A percentile compares a stretch with the other conserved stretches of the same genome.
Evolutionary conservation across 2,113 vertebrate genomes (phyloP).

Genomic region (Struthidea cinerea): DNA sequence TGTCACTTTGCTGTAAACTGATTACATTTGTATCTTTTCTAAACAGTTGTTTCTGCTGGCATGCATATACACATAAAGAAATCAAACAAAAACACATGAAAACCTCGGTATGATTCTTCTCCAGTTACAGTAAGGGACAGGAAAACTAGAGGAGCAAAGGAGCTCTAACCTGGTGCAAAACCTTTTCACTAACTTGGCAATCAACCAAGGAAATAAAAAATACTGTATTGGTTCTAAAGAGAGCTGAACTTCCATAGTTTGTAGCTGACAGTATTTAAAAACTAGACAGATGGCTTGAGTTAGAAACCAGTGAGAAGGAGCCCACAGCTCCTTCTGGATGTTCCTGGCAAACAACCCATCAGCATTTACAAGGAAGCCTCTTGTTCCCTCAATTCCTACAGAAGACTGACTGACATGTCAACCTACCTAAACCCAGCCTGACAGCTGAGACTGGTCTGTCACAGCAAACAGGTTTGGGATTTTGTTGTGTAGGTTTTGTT

Average conservation of each 20-base stretch:
- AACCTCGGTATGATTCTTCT: conserved; percentile 69
- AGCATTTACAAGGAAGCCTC: conserved; percentile 38
- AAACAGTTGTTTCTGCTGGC: neutral
- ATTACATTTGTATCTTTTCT: neutral
- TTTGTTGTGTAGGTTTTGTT: neutral
- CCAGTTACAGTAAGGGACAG: conserved; percentile 71
- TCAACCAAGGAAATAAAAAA: conserved; percentile 35
- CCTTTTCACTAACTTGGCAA: conserved; percentile 13
- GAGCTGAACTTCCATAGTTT: neutral
- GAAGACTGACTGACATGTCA: neutral
- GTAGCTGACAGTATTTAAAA: conserved; percentile 37
- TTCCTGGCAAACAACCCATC: conserved; percentile 17
- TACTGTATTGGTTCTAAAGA: conserved; percentile 37
- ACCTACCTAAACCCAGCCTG: neutral
- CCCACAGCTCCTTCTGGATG: neutral
- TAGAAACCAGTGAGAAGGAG: neutral
- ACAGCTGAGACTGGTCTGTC: neutral
- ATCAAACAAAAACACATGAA: conserved; percentile 35
- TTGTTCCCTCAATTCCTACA: conserved; percentile 32
- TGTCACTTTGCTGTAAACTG: neutral
- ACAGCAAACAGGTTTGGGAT: neutral
- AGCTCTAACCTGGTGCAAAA: conserved; percentile 61
- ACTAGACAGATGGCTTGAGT: neutral
- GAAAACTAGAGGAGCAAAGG: conserved; percentile 68
- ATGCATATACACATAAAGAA: neutral